phyloP scores from a whole-genome alignment of 2,888 invertebrate genomes.

The Microchrysa polita region DNA sequence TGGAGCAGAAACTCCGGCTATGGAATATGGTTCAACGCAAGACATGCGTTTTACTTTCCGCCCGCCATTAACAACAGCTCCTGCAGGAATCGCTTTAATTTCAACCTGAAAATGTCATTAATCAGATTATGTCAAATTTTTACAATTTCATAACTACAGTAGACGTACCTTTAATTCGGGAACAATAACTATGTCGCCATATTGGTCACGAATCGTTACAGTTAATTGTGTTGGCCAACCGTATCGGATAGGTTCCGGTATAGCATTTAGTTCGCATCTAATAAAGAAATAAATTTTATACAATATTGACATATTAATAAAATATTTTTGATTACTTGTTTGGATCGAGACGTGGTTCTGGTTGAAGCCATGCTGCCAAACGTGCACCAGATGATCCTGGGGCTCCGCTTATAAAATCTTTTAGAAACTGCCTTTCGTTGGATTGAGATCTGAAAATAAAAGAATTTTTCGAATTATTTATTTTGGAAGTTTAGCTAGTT shows the following conservation, averaged over 20 bases:
- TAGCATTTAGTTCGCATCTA: slow-evolving; percentile 84
- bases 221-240: slow-evolving; percentile 87
- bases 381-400: slow-evolving; percentile 89
- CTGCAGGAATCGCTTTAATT: slow-evolving; percentile 64
- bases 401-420: slow-evolving; percentile 89
- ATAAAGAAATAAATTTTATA: no score
- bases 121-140: no score
- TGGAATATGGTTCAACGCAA: slow-evolving; percentile 55
- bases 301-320: not conserved
- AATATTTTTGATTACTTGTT: slow-evolving; percentile 57
- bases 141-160: not conserved
- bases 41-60: slow-evolving; percentile 61
- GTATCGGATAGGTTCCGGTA: slow-evolving; percentile 75
- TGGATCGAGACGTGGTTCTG: slow-evolving; percentile 91
- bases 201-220: slow-evolving; percentile 88
- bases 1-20: slow-evolving; percentile 61
- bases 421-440: slow-evolving; percentile 90
- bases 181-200: slow-evolving; percentile 86
- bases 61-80: slow-evolving; percentile 58
- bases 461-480: no score
- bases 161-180: slow-evolving; percentile 81
- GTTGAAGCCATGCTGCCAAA: slow-evolving; percentile 93
- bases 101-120: slow-evolving; percentile 56
- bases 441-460: slow-evolving; percentile 76
- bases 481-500: no score